These are phyloP conservation scores for Stichodactyla helianthus DNA, from an alignment of 64 coral and sea anemone genomes.

Conservation along the genomic window DNA sequence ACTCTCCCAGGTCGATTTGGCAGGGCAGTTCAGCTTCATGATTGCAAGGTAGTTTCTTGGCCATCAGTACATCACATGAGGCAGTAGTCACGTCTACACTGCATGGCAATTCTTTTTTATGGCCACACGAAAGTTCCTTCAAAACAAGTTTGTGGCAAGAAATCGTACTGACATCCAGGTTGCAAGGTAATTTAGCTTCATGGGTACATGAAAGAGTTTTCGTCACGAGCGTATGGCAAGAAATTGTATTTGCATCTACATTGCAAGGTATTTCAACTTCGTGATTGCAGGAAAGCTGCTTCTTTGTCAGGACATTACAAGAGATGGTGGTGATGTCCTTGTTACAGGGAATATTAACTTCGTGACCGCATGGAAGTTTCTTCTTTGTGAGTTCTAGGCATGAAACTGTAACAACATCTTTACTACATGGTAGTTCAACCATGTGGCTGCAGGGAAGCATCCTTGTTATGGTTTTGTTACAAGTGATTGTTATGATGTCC, in stretches of 20 bases:
- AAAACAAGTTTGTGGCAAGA: conserved; percentile 1
- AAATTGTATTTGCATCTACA: neutral
- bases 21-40: conserved; percentile 47
- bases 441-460: conserved; percentile 8
- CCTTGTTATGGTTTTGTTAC: neutral
- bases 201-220: conserved; percentile 50
- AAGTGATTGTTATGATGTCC: neutral
- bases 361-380: conserved; percentile 40
- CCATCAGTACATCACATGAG: conserved; percentile 16
- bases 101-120: conserved; percentile 23
- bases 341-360: conserved; percentile 19
- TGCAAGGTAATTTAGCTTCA: conserved; percentile 22
- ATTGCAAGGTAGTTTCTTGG: conserved; percentile 34
- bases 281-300: conserved; percentile 5
- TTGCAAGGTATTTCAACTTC: conserved; percentile 15
- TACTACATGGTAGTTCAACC: conserved; percentile 2
- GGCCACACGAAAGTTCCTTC: conserved; percentile 42
- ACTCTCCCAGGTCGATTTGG: neutral
- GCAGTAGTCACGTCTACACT: neutral
- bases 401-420: neutral
- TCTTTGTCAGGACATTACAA: neutral
- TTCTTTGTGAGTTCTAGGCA: conserved; percentile 17
- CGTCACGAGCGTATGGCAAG: neutral
- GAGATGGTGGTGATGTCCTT: neutral
- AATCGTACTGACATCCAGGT: neutral